Evolutionary conservation across 2,113 vertebrate species (phyloP), one percentile per base, ranked within the genome.

Genomic region (Pterocles gutturalis): DNA sequence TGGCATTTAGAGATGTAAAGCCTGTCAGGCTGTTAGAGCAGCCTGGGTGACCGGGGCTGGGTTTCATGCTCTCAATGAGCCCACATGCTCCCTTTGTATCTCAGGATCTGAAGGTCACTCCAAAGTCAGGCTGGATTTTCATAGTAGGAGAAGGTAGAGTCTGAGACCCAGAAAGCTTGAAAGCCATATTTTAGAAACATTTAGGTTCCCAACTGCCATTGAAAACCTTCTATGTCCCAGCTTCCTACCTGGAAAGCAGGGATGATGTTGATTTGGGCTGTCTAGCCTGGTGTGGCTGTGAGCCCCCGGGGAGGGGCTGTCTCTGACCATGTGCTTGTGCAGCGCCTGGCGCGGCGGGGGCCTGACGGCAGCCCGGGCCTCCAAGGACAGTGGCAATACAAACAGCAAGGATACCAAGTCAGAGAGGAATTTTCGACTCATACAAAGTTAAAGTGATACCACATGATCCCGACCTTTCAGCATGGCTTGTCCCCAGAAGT

Each of bases 71-170:
- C 73, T 75, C 84, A 87, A 73, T 51, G 75, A 95, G 89, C 46
- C 83, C 93, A 90, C 94, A 90, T 58, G 45, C 71, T 92, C 38
- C 61, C 88, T 93, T 82, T 96, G 85, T 93, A 55, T 77, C 83
- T 62, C 6, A 3, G 67, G 69, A 75, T 91, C 92, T 83, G 84
- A 96, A 96, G 61, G 79, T 94, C 88, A 41, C 48, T 91, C 85
- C 89, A 90, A 96, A 90, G 62, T 65, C 83, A 89, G 71, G 17
- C 76, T 66, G 33, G 93, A 26, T 88, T 96, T 95, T 97, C 77
- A 45, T 70, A 89, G 65, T 10, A 41, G 34, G 72, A 92, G 77
- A 91, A 92, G 70, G 36, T 7, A 70, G 43, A 69, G 41, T 89
- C 92, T 92, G 85, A 93, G 90, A 87, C 67, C 65, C 49, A 83